Base-by-base conservation (phyloP, 2,797 vertebrate species). In the Danio albolineatus region DNA sequence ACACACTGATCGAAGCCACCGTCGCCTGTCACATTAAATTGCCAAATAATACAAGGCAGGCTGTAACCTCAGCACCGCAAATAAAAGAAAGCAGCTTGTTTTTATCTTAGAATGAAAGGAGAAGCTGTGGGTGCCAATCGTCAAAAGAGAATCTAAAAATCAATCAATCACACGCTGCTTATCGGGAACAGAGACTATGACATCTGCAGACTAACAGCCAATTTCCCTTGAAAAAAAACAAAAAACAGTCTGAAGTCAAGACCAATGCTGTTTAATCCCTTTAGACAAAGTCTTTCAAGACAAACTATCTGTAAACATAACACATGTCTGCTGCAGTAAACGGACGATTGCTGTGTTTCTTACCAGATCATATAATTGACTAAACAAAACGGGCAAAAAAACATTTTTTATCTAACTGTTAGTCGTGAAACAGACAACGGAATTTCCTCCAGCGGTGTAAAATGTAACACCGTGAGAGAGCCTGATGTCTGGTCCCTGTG, bases 61-160 rank as follows among this genome's bases (percentile, higher is more conserved):
- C 57, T 69, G 38, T 79, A 76, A 75, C 62, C 75, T 70, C 38
- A 57, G 56, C 49, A 80, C 65, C 4, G 62, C 84, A 86, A 86
- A 86, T 81, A 86, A 85, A 79, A 82, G 76, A 83, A 62, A 82
- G 78, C 81, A 81, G 66, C 44, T 48, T 38, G n/a, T 83, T 61
- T 85, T 83, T 83, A 84, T 89, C 82, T 81, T n/a, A 82, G 73
- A 86, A 88, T 86, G 88, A 86, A 84, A 83, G 53, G 76, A 67
- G 56, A 70, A 61, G 61, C 71, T 56, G 66, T 28, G 78, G 72
- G 53, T 57, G 71, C 85, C 60, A 80, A 73, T 72, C 64, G 43
- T 85, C 84, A 85, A 80, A 43, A 74, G 72, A 56, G 79, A 83
- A 90, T 88, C 69, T 72, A 83, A 86, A 89, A 89, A 87, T 88